Evolutionary conservation across 2,888 invertebrate genomes (phyloP), one percentile per base, ranked within the genome.

Genomic region (Mellilla xanthometata): DNA sequence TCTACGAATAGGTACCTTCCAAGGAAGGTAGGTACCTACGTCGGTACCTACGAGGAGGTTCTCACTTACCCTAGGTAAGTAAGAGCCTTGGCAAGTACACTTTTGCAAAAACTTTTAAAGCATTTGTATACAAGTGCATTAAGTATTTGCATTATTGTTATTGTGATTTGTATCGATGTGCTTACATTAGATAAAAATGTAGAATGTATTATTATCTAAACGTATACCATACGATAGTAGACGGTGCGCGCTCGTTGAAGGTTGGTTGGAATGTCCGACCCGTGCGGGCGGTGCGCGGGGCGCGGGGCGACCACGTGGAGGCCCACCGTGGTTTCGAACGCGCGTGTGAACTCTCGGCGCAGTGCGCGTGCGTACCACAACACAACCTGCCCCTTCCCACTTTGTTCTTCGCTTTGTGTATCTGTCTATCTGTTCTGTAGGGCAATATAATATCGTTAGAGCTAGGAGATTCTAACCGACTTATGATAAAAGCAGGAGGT

Each of bases 251-350:
- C 72, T 74, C 68, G 73, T 74, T 77, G 81, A 81, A 81, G 79
- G 84, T 80, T 81, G 76, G 72, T 65, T 68, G 70, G 73, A 72
- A 68, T 67, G 72, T 64, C 60, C 63, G 62, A 65, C 59, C 50
- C 41, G 67, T 19, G 69, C 56, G 65, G 62, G 36, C 19, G 23
- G 65, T 60, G 65, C 57, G 65, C 57, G 62, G 69, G 53, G 62
- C 58, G 67, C 56, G 60, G 38, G 32, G 42, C 57, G 49, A 57
- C 58, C 86, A 90, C 90, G 89, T 83, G 83, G 91, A 91, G 92
- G 91, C 91, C 72, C 75, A 92, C 91, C 78, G 79, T 75, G 90
- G 90, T 84, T 86, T 89, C 84, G 76, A 47, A 56, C 62, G 78
- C 81, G 76, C 82, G 87, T 87, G 86, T 85, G 84, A 84, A 85